Percentiles rank a stretch among this genome's conserved stretches.
phyloP scores from a whole-genome alignment of 1,140 invertebrate species.

The roundworm (Caenorhabditis elegans) region WBcel235 BX284606.5:10355501-10356000 shows the following conservation, averaged over 20 bases:
- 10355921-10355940: conserved; percentile 33
- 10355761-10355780: conserved; percentile 11
- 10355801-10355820: not conserved
- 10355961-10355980: conserved; percentile 27
- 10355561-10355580: too few species aligned
- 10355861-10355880: conserved; percentile 22
- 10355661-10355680: conserved; percentile 14
- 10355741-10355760: conserved; percentile 4
- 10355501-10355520: too few species aligned
- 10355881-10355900: conserved; percentile 19
- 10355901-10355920: not conserved
- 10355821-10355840: not conserved
- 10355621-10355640: too few species aligned
- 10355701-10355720: conserved; percentile 27
- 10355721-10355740: not conserved
- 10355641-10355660: not conserved
- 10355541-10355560: too few species aligned
- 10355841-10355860: conserved; percentile 31
- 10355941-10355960: conserved; percentile 24
- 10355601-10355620: too few species aligned
- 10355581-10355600: too few species aligned
- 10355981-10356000: not conserved
- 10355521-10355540: too few species aligned
- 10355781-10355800: not conserved
- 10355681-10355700: conserved; percentile 31